Conservation (phyloP, 2,113 vertebrate species). For the Microtus richardsoni region DNA sequence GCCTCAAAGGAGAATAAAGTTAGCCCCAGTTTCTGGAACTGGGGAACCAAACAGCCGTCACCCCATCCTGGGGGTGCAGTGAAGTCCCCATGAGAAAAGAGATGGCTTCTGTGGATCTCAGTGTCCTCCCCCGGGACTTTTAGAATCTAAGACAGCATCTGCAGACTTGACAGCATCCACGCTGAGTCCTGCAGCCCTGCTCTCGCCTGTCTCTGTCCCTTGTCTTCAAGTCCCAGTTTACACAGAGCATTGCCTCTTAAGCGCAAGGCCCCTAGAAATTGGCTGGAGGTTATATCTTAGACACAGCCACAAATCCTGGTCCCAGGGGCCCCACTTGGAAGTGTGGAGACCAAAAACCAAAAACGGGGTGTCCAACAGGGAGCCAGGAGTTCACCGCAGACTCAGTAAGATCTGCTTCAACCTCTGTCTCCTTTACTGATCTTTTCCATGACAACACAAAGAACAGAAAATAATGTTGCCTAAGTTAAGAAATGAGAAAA, state of each 20-base stretch:
- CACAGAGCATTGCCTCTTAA: not conserved
- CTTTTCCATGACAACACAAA: not conserved
- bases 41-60: fast-evolving
- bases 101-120: not conserved
- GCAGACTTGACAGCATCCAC: not conserved
- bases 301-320: not conserved
- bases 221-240: not conserved
- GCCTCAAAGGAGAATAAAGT: not conserved
- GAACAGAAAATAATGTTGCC: not conserved
- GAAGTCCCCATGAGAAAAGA: not conserved
- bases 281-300: not conserved
- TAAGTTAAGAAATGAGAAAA: not conserved
- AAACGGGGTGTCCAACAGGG: not conserved
- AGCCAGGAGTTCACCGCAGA: fast-evolving
- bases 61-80: not conserved
- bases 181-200: no score
- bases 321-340: not conserved
- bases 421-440: not conserved
- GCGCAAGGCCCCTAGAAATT: not conserved
- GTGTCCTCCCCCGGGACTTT: not conserved
- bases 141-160: not conserved
- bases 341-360: not conserved
- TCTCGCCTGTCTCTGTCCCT: not conserved
- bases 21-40: not conserved
- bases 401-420: no score